Evolutionary conservation across 2,797 vertebrate species (phyloP), one percentile per base, ranked within the genome.

Genomic region (Megalops cyprinoides): DNA sequence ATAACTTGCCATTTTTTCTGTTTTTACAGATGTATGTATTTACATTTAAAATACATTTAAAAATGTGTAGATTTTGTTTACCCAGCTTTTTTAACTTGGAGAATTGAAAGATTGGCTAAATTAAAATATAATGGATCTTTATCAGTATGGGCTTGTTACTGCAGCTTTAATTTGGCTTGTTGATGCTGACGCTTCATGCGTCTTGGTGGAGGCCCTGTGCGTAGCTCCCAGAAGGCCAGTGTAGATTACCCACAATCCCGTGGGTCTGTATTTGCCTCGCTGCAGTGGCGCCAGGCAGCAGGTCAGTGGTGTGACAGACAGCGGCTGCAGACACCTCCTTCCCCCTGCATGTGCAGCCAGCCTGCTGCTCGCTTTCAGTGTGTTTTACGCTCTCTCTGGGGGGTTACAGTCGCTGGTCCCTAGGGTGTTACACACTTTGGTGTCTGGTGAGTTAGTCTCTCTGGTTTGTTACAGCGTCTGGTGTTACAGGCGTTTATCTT

Each of bases 1-100:
- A 95, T 93, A 88, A 94, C 94, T 94, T 95, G 93, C 95, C 91
- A 92, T 93, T 92, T 92, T 89, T 91, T 89, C 89, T 90, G 91
- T 87, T 92, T 89, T 90, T 91, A 94, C 85, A 92, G 93, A 92
- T 94, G 87, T 93, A 87, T 90, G 85, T 46, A 46, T 90, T 89
- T 74, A 80, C 62, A 77, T 86, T 87, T 87, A 83, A 67, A 89
- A 74, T 90, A 87, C n/a, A 86, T 69, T 90, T 81, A 79, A 79
- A 69, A 67, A 65, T 79, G 23, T 79, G 34, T 77, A 77, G 76
- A 55, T 79, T 34, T 69, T 51, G 44, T 42, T 34, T 80, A 49
- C 76, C 71, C 76, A 81, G 56, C 82, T 67, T 28, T 80, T 84
- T 78, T 82, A 78, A 79, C 28, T 69, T 80, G 73, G 87, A 88